These are phyloP conservation scores for Erynnis tages DNA, from an alignment of 2,888 invertebrate genomes.

Conservation along the genomic window DNA sequence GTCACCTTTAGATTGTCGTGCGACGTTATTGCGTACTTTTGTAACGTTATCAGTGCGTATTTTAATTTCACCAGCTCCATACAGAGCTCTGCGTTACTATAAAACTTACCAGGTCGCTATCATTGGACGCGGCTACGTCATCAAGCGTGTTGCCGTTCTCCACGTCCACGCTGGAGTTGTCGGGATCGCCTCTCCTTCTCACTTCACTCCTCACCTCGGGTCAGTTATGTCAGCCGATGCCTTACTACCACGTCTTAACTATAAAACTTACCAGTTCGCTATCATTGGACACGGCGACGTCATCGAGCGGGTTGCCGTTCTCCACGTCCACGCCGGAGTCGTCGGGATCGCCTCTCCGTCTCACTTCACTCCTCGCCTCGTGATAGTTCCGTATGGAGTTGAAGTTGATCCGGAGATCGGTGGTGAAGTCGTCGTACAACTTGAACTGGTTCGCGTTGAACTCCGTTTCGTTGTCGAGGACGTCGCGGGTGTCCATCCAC, in stretches of 20 bases:
- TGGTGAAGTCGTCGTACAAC: constrained; percentile 73
- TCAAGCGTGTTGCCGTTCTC: constrained; percentile 72
- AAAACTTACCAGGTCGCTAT: constrained; percentile 73
- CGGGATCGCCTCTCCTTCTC: constrained; percentile 58
- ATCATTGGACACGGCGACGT: constrained; percentile 58
- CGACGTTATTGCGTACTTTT: too few species aligned
- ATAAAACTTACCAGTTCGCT: constrained; percentile 70
- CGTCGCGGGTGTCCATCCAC: constrained; percentile 50
- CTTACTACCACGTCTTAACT: constrained; percentile 14
- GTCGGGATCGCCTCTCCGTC: constrained; percentile 60
- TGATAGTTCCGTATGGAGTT: constrained; percentile 61
- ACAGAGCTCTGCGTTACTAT: too few species aligned
- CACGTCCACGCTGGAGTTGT: constrained; percentile 75
- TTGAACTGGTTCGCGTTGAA: constrained; percentile 77
- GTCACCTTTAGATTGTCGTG: too few species aligned
- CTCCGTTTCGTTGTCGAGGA: constrained; percentile 72
- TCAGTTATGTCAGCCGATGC: too few species aligned
- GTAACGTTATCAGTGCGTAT: too few species aligned
- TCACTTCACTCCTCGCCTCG: constrained; percentile 41
- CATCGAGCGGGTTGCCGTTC: constrained; percentile 69
- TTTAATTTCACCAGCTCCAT: too few species aligned
- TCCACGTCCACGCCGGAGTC: constrained; percentile 76
- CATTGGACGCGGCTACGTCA: constrained; percentile 57
- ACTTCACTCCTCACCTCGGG: constrained; percentile 40
- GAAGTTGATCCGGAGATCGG: constrained; percentile 67